Base-by-base conservation (phyloP, 2,888 invertebrate species). In the Labia minor region DNA sequence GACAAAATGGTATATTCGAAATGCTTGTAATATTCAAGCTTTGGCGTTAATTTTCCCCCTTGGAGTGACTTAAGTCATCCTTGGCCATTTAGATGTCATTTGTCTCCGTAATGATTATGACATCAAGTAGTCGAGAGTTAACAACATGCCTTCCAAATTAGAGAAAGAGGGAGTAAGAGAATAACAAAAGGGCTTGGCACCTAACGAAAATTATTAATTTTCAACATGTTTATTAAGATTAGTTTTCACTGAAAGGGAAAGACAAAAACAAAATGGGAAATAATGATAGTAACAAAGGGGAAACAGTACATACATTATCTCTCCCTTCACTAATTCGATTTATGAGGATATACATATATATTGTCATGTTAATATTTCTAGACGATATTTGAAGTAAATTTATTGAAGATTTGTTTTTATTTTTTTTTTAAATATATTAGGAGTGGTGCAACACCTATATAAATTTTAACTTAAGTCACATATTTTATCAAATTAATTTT, bases 171-270 rank as follows among this genome's bases (percentile, higher is more conserved):
- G 49, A 14, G 49, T 8, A 49, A 49, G 49, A 14, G 49, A 49
- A 49, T 49, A 49, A 49, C 49, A n/a, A 49, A 16, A 49, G 49
- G 49, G 49, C 11, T 49, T 16, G 16, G 49, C 14, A 49, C 49
- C 49, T 49, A n/a, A 16, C 16, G 6, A n/a, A 16, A 49, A 49
- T 49, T 49, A 49, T 8, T 16, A 49, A 49, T 49, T 49, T 49
- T 49, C 49, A 49, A 49, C 49, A 49, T 49, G 49, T 49, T 49
- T 49, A 49, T 11, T 49, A 49, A 49, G 49, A 49, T 49, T 49
- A 49, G 49, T 49, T 49, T 49, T 49, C 14, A 8, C 49, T 10
- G 49, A 49, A 4, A 49, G n/a, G n/a, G n/a, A n/a, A n/a, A 49
- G 14, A 14, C 16, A n/a, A 49, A 49, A 49, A n/a, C n/a, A 49